Base-by-base conservation (phyloP, 1,140 invertebrate species). In the Hypothenemus hampei region DNA sequence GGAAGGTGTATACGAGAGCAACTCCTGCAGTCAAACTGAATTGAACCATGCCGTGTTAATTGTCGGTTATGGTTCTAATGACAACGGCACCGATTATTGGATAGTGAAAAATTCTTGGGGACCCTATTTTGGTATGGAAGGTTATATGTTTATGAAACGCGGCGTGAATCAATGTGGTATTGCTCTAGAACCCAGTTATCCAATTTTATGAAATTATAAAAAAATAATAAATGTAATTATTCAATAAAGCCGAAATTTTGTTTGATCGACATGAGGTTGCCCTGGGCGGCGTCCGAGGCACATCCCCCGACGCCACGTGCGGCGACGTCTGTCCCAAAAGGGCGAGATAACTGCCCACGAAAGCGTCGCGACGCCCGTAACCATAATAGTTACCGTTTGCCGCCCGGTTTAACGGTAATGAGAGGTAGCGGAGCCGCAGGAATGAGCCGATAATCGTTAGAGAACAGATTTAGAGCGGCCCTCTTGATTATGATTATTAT, bases 81-180 rank as follows among this genome's bases (percentile, higher is more conserved):
- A n/a, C n/a, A 59, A 68, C 23, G 78, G 76, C 24, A 44, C 74
- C n/a, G 85, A 89, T 63, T 93, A 88, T 65, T 92, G 87, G 86
- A 64, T 92, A 1, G 81, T 91, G 1, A 91, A 91, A 65, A 91
- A 91, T 67, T 90, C 86, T 60, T 93, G 89, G 89, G 83, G 86
- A 16, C 75, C 73, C 50, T 73, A 72, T 1, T 97, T 92, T 92
- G 93, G 93, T 23, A 77, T 84, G 21, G 64, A 85, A 3, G 93
- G 93, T 19, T 97, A 90, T 75, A 86, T 96, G 57, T 84, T 84
- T 72, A 95, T 97, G 83, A 75, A 85, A 4, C 79, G 91, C 61
- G 81, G 81, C 60, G 61, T 86, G 1, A 96, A 97, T 71, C 81
- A 88, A 65, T 97, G 93, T 72, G 93, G 93, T 64, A 86, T 97